phyloP scores from a whole-genome alignment of 2,797 vertebrate species.

The Cyprinella venusta region DNA sequence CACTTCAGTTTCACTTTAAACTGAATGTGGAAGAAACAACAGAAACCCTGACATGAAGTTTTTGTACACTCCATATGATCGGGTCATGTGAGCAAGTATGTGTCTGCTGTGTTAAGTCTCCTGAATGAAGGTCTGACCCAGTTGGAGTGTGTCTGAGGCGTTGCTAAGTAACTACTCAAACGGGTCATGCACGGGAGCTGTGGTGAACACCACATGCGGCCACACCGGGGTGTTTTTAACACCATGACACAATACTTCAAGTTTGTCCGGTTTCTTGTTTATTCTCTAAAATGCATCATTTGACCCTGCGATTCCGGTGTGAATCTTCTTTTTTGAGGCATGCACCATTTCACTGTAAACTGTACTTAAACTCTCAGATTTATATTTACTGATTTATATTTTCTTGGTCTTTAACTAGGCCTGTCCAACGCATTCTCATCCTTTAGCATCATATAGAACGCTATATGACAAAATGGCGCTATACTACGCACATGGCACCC shows the following conservation, averaged over 20 bases:
- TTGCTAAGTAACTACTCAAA: slow-evolving; percentile 52
- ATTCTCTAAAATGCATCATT: background rate
- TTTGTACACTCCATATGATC: slow-evolving; percentile 19
- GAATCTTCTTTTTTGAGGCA: background rate
- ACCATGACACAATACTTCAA: background rate
- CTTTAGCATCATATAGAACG: too few relatives aligned
- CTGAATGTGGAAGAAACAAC: background rate
- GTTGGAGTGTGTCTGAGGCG: slow-evolving; percentile 45
- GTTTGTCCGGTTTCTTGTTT: background rate
- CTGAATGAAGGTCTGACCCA: slow-evolving; percentile 52
- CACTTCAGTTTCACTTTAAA: background rate
- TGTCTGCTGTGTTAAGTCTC: slow-evolving; percentile 42
- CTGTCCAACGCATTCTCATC: too few relatives aligned
- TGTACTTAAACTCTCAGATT: background rate
- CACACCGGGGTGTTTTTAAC: background rate
- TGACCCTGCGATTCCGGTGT: background rate
- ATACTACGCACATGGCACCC: too few relatives aligned
- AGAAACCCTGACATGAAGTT: slow-evolving; percentile 26
- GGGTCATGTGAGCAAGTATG: slow-evolving; percentile 22
- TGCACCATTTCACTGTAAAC: background rate
- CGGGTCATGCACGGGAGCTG: slow-evolving; percentile 50
- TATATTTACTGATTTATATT: background rate
- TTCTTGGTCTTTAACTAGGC: background rate
- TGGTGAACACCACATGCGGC: background rate
- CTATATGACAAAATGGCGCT: too few relatives aligned